Conservation (phyloP, 2,888 invertebrate species). For the Uloborus plumipes region DNA sequence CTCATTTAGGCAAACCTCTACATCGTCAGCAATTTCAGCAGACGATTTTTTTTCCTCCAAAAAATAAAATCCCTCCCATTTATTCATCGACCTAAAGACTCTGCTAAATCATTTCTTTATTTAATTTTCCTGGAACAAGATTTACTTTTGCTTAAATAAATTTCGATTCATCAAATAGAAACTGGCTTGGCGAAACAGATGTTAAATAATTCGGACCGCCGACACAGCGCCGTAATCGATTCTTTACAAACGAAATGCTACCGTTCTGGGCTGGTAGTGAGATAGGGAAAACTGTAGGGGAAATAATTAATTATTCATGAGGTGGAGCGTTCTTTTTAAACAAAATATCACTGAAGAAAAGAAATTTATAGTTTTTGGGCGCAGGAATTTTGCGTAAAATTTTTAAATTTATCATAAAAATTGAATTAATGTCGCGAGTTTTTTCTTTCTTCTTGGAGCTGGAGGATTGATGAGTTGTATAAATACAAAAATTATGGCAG, state of each 20-base stretch:
- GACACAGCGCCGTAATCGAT: constrained; percentile 1
- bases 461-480: no score
- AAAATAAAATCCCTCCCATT: constrained; percentile 5
- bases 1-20: no score
- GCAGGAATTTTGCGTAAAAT: no score
- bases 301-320: constrained; percentile 38
- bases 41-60: not conserved
- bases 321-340: not conserved
- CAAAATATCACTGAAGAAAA: no score
- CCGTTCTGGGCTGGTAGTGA: not conserved
- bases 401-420: no score
- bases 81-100: not conserved
- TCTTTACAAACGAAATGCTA: not conserved
- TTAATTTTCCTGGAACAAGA: no score
- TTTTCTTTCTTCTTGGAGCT: no score
- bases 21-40: no score
- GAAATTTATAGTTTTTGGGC: no score
- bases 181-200: not conserved
- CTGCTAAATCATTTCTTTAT: constrained; percentile 1
- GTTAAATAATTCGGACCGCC: not conserved
- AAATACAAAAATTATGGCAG: no score
- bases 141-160: not conserved
- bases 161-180: constrained; percentile 2
- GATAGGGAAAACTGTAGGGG: constrained; percentile 7
- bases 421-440: no score